Evolutionary conservation across 2,113 vertebrate genomes (phyloP).

Genomic region (Pipra filicauda): DNA sequence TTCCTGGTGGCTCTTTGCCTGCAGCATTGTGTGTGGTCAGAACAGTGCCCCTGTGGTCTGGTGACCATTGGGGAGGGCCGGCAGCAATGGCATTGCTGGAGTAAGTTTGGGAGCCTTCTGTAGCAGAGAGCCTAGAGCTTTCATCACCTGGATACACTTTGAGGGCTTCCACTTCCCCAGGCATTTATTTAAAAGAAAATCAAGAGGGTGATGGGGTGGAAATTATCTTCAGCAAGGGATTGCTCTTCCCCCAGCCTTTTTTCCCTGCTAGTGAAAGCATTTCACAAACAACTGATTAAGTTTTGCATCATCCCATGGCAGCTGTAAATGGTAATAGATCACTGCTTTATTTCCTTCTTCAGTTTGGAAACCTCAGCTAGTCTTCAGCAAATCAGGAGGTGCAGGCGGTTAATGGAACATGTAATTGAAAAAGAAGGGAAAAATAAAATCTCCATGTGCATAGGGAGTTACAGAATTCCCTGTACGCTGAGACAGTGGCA

Average conservation of each 20-base stretch:
- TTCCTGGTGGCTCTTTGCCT: not conserved
- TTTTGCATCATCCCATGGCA: not conserved
- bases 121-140: not conserved
- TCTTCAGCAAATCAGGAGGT: not conserved
- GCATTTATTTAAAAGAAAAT: not conserved
- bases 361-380: not conserved
- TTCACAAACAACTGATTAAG: not conserved
- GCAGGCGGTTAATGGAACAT: not conserved
- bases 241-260: not conserved
- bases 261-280: not conserved
- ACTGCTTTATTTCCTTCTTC: not conserved
- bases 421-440: not conserved
- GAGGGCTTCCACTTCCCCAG: not conserved
- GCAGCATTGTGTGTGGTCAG: not conserved
- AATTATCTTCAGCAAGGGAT: not conserved
- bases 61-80: not conserved
- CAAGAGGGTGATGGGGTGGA: not conserved
- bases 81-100: not conserved
- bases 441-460: not conserved
- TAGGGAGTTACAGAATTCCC: not conserved
- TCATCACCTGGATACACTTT: not conserved
- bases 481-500: fast-evolving
- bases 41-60: not conserved
- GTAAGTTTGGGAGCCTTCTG: not conserved
- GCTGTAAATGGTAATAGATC: not conserved